phyloP scores from a whole-genome alignment of 1,140 invertebrate species.

The Diabrotica virgifera region DNA sequence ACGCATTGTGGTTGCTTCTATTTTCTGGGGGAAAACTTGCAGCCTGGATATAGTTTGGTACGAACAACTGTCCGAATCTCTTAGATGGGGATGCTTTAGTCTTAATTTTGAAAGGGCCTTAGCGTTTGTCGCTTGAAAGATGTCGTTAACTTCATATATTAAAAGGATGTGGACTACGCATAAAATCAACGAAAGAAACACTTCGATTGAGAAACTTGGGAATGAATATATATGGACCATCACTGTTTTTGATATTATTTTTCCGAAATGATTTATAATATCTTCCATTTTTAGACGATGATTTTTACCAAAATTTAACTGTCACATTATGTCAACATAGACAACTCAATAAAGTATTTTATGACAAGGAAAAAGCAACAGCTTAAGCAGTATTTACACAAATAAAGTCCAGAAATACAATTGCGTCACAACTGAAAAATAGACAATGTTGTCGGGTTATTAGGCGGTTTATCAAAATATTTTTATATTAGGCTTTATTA shows the following conservation, averaged over 20 bases:
- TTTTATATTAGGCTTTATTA: too few species aligned
- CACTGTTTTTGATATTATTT: constrained; percentile 29
- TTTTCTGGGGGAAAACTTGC: constrained; percentile 26
- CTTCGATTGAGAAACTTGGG: constrained; percentile 32
- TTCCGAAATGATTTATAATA: constrained; percentile 24
- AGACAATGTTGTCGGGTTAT: too few species aligned
- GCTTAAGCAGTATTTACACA: too few species aligned
- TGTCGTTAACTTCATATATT: constrained; percentile 31
- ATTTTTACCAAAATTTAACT: constrained; percentile 22
- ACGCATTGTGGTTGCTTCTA: constrained; percentile 18
- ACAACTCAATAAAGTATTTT: neutral
- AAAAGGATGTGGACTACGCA: constrained; percentile 28
- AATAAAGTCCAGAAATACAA: too few species aligned
- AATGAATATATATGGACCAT: constrained; percentile 29
- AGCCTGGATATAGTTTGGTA: constrained; percentile 25
- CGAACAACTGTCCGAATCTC: constrained; percentile 16
- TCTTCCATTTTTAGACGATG: constrained; percentile 30
- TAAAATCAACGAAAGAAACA: constrained; percentile 24
- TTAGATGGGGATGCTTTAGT: constrained; percentile 21
- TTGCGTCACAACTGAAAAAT: too few species aligned
- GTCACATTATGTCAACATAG: constrained; percentile 6
- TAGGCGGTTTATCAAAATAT: too few species aligned
- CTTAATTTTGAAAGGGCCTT: constrained; percentile 25
- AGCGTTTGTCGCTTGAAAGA: constrained; percentile 26
- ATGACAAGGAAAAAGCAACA: too few species aligned